Evolutionary conservation across 2,888 invertebrate species (phyloP), one percentile per base, ranked within the genome.

Genomic region (Drosophila anomalata): DNA sequence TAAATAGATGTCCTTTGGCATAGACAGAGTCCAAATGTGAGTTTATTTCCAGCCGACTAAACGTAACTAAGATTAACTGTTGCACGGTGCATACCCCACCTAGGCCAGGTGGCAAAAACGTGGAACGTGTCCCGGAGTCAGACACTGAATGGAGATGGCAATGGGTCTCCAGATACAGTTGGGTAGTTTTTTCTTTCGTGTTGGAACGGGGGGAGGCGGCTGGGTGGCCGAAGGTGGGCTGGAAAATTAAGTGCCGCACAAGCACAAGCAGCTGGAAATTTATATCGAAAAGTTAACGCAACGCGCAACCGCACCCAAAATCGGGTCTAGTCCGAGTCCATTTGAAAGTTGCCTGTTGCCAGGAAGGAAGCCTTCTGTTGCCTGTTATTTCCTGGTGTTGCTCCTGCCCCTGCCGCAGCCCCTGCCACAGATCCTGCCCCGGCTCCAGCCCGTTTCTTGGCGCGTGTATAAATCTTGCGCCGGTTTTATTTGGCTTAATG

Each of bases 401-500:
- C 31, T 31, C 52, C 33, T 8, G 48, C 41, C 6, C 17, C 47
- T 14, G 17, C 17, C 20, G n/a, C 6, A n/a, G 2, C 5, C n/a
- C 36, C 42, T 42, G 42, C 17, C 42, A 3, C 42, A 46, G 48
- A 39, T 36, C 39, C 29, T 14, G 46, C 17, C n/a, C 5, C 44
- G 17, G 9, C 29, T 29, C 29, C 9, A 29, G 11, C 42, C 24
- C 20, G 57, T 53, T 65, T 52, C 31, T 74, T 50, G 72, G 78
- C 78, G 82, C 85, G 75, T 78, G 75, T 81, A 84, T 90, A 90
- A 90, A 90, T 90, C 89, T 89, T 90, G 79, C 82, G 89, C 87
- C 81, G 90, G 89, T 89, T 89, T 87, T 88, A 89, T 90, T 89
- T 88, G 87, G 89, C 90, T 90, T 90, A 89, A 90, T 90, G 90